phyloP scores from a whole-genome alignment of 2,113 vertebrate genomes.

The Asarcornis scutulata region DNA sequence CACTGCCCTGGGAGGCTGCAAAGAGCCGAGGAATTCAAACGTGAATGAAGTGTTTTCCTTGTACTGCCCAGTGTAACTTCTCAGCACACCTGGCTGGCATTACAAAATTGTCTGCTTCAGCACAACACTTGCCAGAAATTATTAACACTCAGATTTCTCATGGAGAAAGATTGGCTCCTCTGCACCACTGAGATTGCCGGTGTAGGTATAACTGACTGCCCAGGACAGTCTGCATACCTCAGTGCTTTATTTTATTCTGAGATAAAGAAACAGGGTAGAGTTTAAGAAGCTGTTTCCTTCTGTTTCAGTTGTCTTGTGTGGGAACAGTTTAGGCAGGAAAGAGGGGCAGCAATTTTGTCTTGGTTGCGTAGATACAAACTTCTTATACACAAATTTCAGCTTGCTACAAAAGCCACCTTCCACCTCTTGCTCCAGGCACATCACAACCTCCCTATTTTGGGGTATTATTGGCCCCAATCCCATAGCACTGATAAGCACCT shows the following conservation, averaged over 20 bases:
- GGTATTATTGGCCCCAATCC: background rate
- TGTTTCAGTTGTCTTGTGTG: background rate
- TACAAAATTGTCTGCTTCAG: conserved; percentile 34
- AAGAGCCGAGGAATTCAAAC: background rate
- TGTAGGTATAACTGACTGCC: fast-evolving
- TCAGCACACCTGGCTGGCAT: background rate
- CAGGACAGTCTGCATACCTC: background rate
- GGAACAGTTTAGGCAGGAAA: background rate
- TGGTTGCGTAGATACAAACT: background rate
- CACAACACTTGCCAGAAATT: conserved; percentile 58
- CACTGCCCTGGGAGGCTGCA: fast-evolving
- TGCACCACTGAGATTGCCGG: background rate
- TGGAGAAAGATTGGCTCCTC: background rate
- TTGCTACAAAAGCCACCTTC: background rate
- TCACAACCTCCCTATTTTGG: background rate
- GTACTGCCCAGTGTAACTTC: conserved; percentile 9
- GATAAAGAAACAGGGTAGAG: background rate
- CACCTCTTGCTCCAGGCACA: background rate
- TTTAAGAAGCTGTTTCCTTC: background rate
- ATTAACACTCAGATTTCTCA: conserved; percentile 51
- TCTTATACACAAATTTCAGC: background rate
- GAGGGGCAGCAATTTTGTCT: background rate
- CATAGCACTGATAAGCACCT: background rate
- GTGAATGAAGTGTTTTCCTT: conserved; percentile 25
- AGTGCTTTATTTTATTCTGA: background rate